Conservation (phyloP, 1,140 invertebrate species). For the Tachypleus tridentatus region DNA sequence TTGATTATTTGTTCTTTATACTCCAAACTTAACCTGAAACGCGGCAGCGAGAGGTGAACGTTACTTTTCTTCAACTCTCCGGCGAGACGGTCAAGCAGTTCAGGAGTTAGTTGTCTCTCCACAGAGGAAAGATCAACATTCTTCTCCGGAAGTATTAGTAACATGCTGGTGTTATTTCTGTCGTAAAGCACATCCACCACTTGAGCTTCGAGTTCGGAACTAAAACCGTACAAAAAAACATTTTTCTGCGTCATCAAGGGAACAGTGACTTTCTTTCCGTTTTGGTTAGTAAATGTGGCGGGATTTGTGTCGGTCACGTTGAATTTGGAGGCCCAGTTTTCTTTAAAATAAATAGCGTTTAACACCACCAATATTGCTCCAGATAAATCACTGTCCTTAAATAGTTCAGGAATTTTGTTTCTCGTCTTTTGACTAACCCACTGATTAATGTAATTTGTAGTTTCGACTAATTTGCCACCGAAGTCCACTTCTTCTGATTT, state of each 20-base stretch:
- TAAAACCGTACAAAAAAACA: conserved; percentile 43
- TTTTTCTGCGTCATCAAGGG: conserved; percentile 51
- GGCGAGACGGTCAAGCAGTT: neutral
- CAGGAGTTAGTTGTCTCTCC: neutral
- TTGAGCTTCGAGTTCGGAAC: conserved; percentile 38
- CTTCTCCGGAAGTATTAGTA: conserved; percentile 43
- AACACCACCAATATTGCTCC: conserved; percentile 49
- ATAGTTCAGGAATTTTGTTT: too few species aligned
- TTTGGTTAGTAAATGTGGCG: conserved; percentile 24
- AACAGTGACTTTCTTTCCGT: conserved; percentile 36
- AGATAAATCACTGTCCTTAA: too few species aligned
- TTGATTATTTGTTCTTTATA: neutral
- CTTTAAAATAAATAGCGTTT: conserved; percentile 62
- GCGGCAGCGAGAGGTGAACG: too few species aligned
- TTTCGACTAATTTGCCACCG: too few species aligned
- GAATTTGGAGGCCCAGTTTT: conserved; percentile 57
- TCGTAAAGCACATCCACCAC: conserved; percentile 59
- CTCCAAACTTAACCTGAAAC: neutral
- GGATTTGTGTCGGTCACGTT: conserved; percentile 38
- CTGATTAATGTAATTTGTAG: too few species aligned
- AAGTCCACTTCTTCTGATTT: too few species aligned
- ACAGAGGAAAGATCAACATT: neutral
- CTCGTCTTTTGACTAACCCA: too few species aligned
- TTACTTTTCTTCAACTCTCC: too few species aligned
- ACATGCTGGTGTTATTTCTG: conserved; percentile 49